These are phyloP conservation scores for Marcusenius ussheri DNA, from an alignment of 2,113 vertebrate species.

Conservation along the genomic window DNA sequence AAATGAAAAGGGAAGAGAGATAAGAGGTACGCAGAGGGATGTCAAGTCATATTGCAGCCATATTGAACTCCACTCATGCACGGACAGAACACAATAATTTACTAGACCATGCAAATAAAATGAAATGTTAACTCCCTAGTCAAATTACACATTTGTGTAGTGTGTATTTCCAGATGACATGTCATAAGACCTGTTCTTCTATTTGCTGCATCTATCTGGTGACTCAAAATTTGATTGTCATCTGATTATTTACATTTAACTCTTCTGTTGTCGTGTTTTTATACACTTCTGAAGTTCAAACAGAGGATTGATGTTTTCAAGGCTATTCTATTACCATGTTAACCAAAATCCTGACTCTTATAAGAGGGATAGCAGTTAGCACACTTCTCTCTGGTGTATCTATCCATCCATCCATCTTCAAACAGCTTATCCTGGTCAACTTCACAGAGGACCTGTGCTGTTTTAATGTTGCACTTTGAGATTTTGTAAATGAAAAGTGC, in stretches of 20 bases:
- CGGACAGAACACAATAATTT: not conserved
- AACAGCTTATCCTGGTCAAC: not conserved
- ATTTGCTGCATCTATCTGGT: not conserved
- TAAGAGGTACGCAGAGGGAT: not conserved
- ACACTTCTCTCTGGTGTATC: not conserved
- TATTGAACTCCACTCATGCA: not conserved
- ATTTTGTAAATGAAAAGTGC: too few species aligned
- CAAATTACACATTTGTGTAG: not conserved
- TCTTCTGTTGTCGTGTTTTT: not conserved
- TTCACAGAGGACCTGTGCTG: not conserved
- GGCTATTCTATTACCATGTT: not conserved
- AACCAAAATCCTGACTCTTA: not conserved
- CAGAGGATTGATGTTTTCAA: not conserved
- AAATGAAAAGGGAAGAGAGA: not conserved
- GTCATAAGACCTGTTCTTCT: not conserved
- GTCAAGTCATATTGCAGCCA: not conserved
- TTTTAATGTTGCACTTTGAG: too few species aligned
- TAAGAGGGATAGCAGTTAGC: not conserved
- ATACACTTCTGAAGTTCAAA: not conserved
- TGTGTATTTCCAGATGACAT: not conserved
- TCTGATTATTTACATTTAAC: not conserved
- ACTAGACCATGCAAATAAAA: not conserved
- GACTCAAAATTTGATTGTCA: not conserved
- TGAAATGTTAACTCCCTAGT: not conserved
- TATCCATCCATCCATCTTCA: not conserved